A percentile compares a stretch with the other conserved stretches of the same genome.
Conservation (phyloP, 2,888 invertebrate genomes). For the Orthosia cruda region DNA sequence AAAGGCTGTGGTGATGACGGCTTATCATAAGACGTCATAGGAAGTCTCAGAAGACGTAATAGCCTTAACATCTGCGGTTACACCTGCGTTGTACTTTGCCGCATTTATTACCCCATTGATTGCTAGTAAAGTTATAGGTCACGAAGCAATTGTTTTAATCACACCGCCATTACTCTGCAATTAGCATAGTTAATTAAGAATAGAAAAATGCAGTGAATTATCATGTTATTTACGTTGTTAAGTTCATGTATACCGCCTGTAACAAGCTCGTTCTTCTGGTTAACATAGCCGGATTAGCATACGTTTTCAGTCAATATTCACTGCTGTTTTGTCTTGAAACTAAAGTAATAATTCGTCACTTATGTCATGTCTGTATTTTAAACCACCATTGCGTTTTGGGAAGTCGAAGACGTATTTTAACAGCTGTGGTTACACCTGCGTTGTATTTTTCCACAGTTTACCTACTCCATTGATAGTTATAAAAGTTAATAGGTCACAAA, state of each 20-base stretch:
- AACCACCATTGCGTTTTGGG: too few species aligned
- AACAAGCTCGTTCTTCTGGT: background rate
- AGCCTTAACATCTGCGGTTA: background rate
- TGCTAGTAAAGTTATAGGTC: slow-evolving; percentile 27
- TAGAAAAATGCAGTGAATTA: slow-evolving; percentile 33
- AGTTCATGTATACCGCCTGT: slow-evolving; percentile 1
- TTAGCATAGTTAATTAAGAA: slow-evolving; percentile 48
- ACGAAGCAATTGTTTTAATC: slow-evolving; percentile 52
- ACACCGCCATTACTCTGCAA: slow-evolving; percentile 27
- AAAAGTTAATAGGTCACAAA: slow-evolving; percentile 28
- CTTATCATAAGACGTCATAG: background rate
- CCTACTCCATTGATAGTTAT: background rate
- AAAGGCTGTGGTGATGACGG: background rate
- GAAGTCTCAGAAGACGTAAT: background rate
- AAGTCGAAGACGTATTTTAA: background rate
- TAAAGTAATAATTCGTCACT: background rate
- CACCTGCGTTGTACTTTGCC: slow-evolving; percentile 27
- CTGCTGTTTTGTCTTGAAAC: background rate
- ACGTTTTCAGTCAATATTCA: background rate
- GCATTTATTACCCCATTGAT: slow-evolving; percentile 4
- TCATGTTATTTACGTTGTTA: slow-evolving; percentile 22
- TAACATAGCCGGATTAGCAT: background rate
- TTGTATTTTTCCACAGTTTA: slow-evolving; percentile 21
- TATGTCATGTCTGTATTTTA: too few species aligned
- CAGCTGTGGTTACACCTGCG: background rate